Evolutionary conservation across 2,797 vertebrate species (phyloP).

Genomic region (Ataeniobius toweri): DNA sequence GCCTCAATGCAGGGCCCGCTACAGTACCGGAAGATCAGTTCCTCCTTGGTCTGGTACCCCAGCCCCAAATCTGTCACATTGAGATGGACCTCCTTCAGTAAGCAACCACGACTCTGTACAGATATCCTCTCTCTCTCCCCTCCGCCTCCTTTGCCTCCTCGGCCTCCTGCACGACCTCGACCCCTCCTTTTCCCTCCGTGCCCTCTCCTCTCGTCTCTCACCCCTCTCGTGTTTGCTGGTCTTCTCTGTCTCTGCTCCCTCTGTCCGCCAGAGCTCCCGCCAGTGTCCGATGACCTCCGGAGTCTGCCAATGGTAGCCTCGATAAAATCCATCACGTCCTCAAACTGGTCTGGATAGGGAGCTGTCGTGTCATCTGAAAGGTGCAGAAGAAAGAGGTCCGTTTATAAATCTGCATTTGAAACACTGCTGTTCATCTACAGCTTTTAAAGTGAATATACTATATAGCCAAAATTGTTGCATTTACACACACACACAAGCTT

Average conservation of each 20-base stretch:
- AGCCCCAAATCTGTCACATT: conserved; percentile 97
- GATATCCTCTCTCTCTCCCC: conserved; percentile 76
- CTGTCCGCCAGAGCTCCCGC: conserved; percentile 73
- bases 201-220: conserved; percentile 77
- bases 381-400: conserved; percentile 22
- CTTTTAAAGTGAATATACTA: background rate
- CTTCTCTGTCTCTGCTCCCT: conserved; percentile 85
- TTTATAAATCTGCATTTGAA: conserved; percentile 10
- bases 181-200: conserved; percentile 73
- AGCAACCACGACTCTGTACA: conserved; percentile 87
- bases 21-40: conserved; percentile 97
- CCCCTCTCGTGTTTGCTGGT: conserved; percentile 74
- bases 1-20: conserved; percentile 92
- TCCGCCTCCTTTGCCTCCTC: conserved; percentile 77
- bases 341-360: conserved; percentile 91
- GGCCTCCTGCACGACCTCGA: conserved; percentile 73
- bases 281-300: conserved; percentile 86
- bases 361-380: conserved; percentile 85
- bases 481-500: background rate
- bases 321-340: conserved; percentile 96
- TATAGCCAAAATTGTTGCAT: background rate
- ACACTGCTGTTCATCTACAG: background rate
- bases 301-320: conserved; percentile 93
- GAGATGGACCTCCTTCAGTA: conserved; percentile 94
- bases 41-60: conserved; percentile 97